Percentiles rank a stretch among this genome's conserved stretches.
These are phyloP conservation scores for Sebastes alutus DNA, from an alignment of 2,797 vertebrate species.

Conservation along the genomic window DNA sequence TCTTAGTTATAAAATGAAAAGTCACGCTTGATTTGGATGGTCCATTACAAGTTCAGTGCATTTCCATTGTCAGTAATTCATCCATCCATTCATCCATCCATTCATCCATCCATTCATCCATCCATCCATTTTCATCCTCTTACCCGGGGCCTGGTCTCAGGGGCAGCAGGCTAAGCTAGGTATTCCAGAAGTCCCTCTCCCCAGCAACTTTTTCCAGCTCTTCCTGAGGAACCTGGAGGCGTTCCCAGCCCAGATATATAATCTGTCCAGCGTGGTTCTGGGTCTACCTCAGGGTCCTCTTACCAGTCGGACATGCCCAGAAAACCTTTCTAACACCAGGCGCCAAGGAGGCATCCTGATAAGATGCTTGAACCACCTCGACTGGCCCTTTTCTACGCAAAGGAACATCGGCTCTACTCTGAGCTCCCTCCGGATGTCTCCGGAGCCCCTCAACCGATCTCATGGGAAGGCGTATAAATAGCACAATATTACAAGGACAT, in stretches of 20 bases:
- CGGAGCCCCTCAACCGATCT: no score
- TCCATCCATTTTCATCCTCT: not conserved
- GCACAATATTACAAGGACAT: no score
- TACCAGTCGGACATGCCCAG: not conserved
- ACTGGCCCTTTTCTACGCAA: not conserved
- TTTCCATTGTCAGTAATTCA: not conserved
- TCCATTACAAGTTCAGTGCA: not conserved
- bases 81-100: not conserved
- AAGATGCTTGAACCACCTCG: not conserved
- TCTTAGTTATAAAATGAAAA: conserved; percentile 22
- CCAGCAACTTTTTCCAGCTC: not conserved
- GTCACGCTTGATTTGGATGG: not conserved
- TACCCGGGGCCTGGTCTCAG: not conserved
- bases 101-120: not conserved
- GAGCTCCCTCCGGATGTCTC: not conserved
- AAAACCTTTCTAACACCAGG: no score
- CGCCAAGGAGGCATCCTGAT: not conserved
- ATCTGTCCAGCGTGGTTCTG: not conserved
- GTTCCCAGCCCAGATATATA: not conserved
- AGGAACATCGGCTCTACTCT: not conserved
- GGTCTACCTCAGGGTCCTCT: not conserved
- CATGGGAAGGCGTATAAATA: no score
- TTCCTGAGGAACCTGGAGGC: no score
- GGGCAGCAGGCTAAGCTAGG: not conserved
- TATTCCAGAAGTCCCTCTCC: not conserved